phyloP scores from a whole-genome alignment of 2,797 vertebrate genomes.

The Harpagifer antarcticus region DNA sequence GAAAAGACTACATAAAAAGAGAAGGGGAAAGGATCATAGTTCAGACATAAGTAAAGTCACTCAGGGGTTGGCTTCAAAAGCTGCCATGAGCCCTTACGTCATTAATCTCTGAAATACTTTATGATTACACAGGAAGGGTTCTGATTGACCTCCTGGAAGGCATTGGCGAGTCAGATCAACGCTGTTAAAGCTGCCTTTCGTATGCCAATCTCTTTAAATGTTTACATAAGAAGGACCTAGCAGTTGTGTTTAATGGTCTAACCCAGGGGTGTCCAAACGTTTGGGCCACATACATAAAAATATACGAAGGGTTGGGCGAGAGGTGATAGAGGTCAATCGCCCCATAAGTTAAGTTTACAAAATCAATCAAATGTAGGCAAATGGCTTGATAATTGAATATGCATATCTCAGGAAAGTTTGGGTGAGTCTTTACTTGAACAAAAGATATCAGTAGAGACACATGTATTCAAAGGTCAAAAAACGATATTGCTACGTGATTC shows the following conservation, averaged over 20 bases:
- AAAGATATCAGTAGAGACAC: too few relatives aligned
- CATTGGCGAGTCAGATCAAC: constrained; percentile 25
- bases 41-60: constrained; percentile 28
- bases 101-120: constrained; percentile 50
- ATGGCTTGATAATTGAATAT: too few relatives aligned
- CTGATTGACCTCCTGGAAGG: constrained; percentile 44
- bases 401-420: too few relatives aligned
- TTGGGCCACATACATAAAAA: too few relatives aligned
- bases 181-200: constrained; percentile 10
- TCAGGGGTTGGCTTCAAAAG: constrained; percentile 24
- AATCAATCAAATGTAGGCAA: too few relatives aligned
- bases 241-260: not conserved
- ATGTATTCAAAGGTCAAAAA: too few relatives aligned
- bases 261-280: too few relatives aligned
- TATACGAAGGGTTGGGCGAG: too few relatives aligned
- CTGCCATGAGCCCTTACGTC: constrained; percentile 23
- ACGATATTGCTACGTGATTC: too few relatives aligned
- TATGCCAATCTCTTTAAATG: not conserved
- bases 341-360: too few relatives aligned
- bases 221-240: not conserved
- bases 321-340: too few relatives aligned
- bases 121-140: constrained; percentile 36
- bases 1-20: constrained; percentile 44
- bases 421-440: too few relatives aligned
- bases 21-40: not conserved